Base-by-base conservation (phyloP, 1,140 invertebrate species). In the Drosophila sproati region DNA sequence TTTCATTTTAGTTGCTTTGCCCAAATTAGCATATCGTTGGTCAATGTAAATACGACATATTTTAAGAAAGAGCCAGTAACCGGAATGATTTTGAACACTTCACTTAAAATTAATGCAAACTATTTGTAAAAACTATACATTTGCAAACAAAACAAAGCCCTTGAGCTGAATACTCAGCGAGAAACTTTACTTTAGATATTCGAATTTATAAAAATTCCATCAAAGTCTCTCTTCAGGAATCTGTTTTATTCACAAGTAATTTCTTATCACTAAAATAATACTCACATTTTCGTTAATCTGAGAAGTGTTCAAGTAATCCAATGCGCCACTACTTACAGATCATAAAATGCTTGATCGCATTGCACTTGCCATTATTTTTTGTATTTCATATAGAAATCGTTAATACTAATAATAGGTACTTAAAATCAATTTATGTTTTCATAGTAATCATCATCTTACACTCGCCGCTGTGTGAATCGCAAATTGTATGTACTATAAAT, bases 281-380 rank as follows among this genome's bases (percentile, higher is more conserved):
- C 63, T 66, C 57, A 62, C 8, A 6, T 5, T 61, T 61, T 60
- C 35, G 31, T 41, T 32, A 31, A 12, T 43, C 57, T 50, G 63
- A 48, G 45, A 62, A 73, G 55, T 67, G 64, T 74, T 74, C 57
- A 47, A 60, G 12, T 41, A 37, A 29, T 41, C 47, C 39, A 20
- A 68, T 78, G 64, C 55, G 59, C 47, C 54, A 48, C 41, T 37
- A 71, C 7, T 52, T 31, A 47, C 35, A 50, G 51, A 57, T 54
- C 47, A 57, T 39, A 41, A 62, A 62, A 61, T 56, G 57, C 45
- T 29, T 47, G 52, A 82, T 69, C 57, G 60, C 72, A 83, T 80
- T 82, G 77, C 83, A 88, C 83, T 87, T 87, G 83, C 83, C 83
- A 87, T 87, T 87, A 87, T 69, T 80, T 20, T 79, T 82, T 75